Evolutionary conservation across 2,797 vertebrate genomes (phyloP).

Genomic region (Stomatorhinus walkeri): DNA sequence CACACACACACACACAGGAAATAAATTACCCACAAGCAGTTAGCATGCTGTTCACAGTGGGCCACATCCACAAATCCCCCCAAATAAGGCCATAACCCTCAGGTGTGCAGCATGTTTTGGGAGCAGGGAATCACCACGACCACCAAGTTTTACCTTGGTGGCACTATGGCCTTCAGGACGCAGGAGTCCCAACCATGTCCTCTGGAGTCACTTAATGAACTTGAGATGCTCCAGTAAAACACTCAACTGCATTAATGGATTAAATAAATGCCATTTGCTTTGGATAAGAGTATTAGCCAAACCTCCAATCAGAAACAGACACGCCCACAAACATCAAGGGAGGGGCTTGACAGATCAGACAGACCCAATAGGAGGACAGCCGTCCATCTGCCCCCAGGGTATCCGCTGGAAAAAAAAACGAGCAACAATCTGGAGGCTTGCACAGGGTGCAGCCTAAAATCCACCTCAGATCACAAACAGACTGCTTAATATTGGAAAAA

Average conservation of each 20-base stretch:
- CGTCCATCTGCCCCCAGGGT: background rate
- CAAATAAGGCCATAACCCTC: background rate
- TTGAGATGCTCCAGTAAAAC: conserved; percentile 1
- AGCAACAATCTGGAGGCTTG: background rate
- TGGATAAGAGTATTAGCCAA: background rate
- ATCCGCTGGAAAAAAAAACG: background rate
- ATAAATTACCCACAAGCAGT: background rate
- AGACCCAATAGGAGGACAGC: background rate
- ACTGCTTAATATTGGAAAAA: background rate
- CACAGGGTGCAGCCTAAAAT: background rate
- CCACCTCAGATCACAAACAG: background rate
- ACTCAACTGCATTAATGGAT: background rate
- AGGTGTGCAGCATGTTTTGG: background rate
- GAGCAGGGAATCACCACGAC: background rate
- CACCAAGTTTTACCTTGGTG: background rate
- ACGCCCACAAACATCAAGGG: background rate
- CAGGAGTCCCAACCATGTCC: background rate
- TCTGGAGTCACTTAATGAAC: background rate
- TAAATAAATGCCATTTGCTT: background rate
- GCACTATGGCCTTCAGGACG: background rate
- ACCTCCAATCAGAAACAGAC: background rate
- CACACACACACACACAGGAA: background rate
- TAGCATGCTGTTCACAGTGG: background rate
- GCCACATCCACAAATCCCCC: background rate
- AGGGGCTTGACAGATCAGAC: background rate